Base-by-base conservation (phyloP, 2,113 vertebrate genomes). In the Drymodes brunneopygia region DNA sequence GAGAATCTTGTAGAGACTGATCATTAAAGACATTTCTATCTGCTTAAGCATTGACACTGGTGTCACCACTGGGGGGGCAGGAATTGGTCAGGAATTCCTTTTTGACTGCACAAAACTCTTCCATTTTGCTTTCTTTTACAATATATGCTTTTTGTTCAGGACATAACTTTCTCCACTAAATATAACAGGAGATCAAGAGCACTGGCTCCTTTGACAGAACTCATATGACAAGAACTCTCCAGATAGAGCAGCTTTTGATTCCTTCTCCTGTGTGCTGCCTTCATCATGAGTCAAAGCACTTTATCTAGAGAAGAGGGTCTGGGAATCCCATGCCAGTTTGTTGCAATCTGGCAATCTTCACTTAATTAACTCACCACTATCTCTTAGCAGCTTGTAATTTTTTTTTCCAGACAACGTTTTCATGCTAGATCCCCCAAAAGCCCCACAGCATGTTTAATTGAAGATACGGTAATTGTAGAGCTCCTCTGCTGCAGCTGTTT, bases 401-500 rank as follows among this genome's bases (percentile, higher is more conserved):
- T 86, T 42, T 53, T 81, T 81, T 23, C 47, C 27, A 82, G 80
- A 38, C 22, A 94, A 22, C 29, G 21, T 84, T 94, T 94, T 90
- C 53, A 57, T 50, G 33, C 61, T 47, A 48, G 95, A 31, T 87
- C 36, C 74, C 78, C 36, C 36, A 15, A 64, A 71, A 95, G 65
- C 44, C 83, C 58, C 60, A 74, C 56, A 57, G 85, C 44, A 9
- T 92, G 66, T 95, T 97, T 97, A 95, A 88, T 42, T 97, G 92
- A 97, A 95, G 85, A 75, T 23, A 69, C 35, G 70, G 56, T 96
- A 94, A 97, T 88, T 94, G 14, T 50, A 56, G 38, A 85, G 86
- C 81, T 95, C 87, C 79, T 97, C 93, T 80, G 38, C 77, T 83
- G 53, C 81, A 93, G 65, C 92, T 88, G 67, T 95, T 94, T 86